Percentiles rank a stretch among this genome's conserved stretches.
These are phyloP conservation scores for Psilanteris sp. DNA, from an alignment of 1,140 invertebrate genomes.

Conservation along the genomic window DNA sequence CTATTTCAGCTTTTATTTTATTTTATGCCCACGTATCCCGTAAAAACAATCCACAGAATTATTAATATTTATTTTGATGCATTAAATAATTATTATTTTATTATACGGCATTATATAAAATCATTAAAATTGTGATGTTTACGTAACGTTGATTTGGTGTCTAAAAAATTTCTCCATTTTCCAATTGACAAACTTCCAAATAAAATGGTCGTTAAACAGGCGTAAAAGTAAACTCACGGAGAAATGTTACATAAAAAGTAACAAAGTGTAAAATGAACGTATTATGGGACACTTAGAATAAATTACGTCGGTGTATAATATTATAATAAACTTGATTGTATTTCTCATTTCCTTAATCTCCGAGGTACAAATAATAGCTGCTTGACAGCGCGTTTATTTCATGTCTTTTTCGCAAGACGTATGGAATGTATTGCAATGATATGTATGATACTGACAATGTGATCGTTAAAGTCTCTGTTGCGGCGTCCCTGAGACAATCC, in stretches of 20 bases:
- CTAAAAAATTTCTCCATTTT: slow-evolving; percentile 16
- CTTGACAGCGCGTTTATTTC: slow-evolving; percentile 57
- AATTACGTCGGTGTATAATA: slow-evolving; percentile 48
- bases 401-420: slow-evolving; percentile 63
- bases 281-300: slow-evolving; percentile 45
- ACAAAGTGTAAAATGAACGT: slow-evolving; percentile 42
- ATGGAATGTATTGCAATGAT: slow-evolving; percentile 59
- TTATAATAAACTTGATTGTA: slow-evolving; percentile 62
- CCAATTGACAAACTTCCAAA: slow-evolving; percentile 36
- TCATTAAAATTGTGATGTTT: slow-evolving; percentile 24
- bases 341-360: slow-evolving; percentile 62
- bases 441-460: slow-evolving; percentile 61
- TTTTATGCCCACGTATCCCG: no score
- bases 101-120: slow-evolving; percentile 9
- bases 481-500: slow-evolving; percentile 66
- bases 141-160: slow-evolving; percentile 1
- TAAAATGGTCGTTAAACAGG: slow-evolving; percentile 31
- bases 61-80: slow-evolving; percentile 7
- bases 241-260: slow-evolving; percentile 45
- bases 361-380: slow-evolving; percentile 50
- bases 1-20: no score
- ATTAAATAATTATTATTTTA: slow-evolving; percentile 9
- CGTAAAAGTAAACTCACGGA: slow-evolving; percentile 29
- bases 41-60: background rate
- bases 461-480: slow-evolving; percentile 64